Evolutionary conservation across 2,888 invertebrate species (phyloP).

Genomic region (Stenchaetothrips biformis): DNA sequence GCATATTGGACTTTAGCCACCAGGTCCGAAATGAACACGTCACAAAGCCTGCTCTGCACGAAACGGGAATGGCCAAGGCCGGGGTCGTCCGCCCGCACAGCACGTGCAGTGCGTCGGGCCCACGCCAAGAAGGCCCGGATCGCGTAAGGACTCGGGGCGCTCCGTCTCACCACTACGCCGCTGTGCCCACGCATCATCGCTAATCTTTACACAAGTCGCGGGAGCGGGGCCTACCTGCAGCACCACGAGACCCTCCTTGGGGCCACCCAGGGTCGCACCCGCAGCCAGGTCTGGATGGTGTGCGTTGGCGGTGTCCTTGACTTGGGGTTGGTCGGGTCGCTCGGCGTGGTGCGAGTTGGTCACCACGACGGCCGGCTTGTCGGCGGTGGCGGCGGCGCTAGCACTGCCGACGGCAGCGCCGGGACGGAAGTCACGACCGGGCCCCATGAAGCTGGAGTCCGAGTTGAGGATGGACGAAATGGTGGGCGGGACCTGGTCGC

Average conservation of each 20-base stretch:
- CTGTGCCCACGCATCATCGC: no score
- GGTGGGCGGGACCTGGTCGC: slow-evolving; percentile 52
- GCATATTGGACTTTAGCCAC: no score
- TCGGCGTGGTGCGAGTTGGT: slow-evolving; percentile 17
- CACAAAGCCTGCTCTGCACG: no score
- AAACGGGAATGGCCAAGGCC: no score
- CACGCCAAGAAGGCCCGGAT: no score
- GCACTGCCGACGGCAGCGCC: slow-evolving; percentile 7
- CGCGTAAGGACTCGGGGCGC: no score
- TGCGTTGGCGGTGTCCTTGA: slow-evolving; percentile 26
- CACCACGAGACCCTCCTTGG: slow-evolving; percentile 61
- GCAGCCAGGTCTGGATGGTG: slow-evolving; percentile 23
- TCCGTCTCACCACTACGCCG: no score
- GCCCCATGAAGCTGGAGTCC: slow-evolving; percentile 51
- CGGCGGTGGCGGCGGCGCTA: background rate
- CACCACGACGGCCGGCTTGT: background rate
- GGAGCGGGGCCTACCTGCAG: slow-evolving; percentile 48
- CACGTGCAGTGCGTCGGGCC: no score
- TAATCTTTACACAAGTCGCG: no score
- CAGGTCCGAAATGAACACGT: no score
- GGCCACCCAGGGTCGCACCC: slow-evolving; percentile 37
- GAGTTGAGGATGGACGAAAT: slow-evolving; percentile 57
- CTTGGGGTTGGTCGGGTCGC: slow-evolving; percentile 22
- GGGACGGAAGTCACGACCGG: slow-evolving; percentile 11
- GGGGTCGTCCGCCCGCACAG: no score